A percentile compares a stretch with the other conserved stretches of the same genome.
Evolutionary conservation across 2,113 vertebrate species (phyloP).

Genomic region (Condylura cristata): DNA sequence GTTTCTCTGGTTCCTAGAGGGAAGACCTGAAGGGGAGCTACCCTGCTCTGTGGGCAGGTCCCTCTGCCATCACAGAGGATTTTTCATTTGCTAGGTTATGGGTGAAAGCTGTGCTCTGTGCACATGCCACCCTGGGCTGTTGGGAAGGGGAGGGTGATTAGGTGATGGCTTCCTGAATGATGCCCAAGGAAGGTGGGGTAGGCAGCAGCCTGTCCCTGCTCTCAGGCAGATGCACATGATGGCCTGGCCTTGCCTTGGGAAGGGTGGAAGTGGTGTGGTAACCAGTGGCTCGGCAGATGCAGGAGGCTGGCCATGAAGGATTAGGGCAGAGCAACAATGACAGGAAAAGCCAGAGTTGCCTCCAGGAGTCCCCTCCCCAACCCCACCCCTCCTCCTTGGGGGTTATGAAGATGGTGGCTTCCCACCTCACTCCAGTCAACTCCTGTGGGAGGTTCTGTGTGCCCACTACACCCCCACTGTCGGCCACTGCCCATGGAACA

Average conservation of each 20-base stretch:
- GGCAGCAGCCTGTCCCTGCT: background rate
- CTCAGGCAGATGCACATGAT: background rate
- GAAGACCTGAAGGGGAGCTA: too few relatives aligned
- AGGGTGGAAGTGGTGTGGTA: background rate
- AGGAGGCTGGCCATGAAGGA: background rate
- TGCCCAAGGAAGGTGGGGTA: background rate
- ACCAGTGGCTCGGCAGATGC: background rate
- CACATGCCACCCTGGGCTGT: background rate
- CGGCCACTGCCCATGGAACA: background rate
- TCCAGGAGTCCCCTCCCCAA: fast-evolving
- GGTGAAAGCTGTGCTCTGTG: background rate
- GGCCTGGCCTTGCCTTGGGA: background rate
- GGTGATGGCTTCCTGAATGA: background rate
- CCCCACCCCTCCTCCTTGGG: background rate
- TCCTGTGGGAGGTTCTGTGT: background rate
- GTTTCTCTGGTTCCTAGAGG: background rate
- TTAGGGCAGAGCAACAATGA: background rate
- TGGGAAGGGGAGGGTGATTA: background rate
- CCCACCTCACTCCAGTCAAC: background rate
- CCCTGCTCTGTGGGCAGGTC: background rate
- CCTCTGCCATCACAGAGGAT: background rate
- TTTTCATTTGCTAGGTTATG: background rate
- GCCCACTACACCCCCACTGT: background rate
- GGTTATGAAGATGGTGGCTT: background rate
- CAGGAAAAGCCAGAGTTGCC: background rate